phyloP scores from a whole-genome alignment of 2,113 vertebrate species.

The Indri indri region DNA sequence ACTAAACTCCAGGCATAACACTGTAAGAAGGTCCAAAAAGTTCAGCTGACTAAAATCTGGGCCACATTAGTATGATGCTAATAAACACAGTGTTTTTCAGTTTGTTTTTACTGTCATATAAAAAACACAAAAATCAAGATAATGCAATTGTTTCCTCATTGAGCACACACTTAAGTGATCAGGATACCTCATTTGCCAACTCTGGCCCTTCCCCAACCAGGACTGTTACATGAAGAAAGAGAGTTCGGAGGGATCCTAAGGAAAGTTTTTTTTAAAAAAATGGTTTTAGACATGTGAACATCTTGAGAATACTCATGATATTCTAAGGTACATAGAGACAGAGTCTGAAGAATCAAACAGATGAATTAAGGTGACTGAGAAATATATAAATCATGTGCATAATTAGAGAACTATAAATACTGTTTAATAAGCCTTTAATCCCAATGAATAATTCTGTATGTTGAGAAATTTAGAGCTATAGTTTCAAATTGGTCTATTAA shows the following conservation, averaged over 20 bases:
- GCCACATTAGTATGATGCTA: background rate
- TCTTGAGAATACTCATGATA: background rate
- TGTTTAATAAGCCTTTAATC: background rate
- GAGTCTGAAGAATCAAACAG: background rate
- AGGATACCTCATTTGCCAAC: background rate
- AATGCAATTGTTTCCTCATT: background rate
- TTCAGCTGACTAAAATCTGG: background rate
- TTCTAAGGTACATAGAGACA: background rate
- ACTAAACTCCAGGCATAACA: background rate
- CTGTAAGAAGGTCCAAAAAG: background rate
- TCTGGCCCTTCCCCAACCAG: background rate
- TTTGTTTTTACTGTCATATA: background rate
- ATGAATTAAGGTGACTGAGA: background rate
- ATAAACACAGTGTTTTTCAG: background rate
- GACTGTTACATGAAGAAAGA: background rate
- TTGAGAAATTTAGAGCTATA: background rate
- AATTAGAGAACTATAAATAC: background rate
- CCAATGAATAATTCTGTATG: background rate
- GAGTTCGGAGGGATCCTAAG: background rate
- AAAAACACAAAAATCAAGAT: background rate
- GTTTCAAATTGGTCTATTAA: background rate
- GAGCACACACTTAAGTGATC: background rate
- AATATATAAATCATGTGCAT: background rate
- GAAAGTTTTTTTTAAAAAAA: background rate
- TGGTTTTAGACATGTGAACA: background rate